Conservation (phyloP, 1,140 invertebrate genomes). For the Drosophila erecta region DNA sequence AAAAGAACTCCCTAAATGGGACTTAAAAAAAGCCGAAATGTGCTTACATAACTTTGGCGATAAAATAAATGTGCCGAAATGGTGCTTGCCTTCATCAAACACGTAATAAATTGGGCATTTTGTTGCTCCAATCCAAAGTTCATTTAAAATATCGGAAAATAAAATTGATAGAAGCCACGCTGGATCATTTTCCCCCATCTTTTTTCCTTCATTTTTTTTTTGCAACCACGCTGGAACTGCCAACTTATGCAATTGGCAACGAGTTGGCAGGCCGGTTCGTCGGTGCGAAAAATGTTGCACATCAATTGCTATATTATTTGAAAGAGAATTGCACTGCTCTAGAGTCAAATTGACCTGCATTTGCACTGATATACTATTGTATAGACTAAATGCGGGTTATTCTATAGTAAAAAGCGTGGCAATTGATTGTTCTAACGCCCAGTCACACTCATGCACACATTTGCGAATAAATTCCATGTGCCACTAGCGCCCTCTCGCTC, state of each 20-base stretch:
- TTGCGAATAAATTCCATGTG: slow-evolving; percentile 65
- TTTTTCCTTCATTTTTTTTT: slow-evolving; percentile 18
- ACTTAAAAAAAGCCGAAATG: slow-evolving; percentile 17
- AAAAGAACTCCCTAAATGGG: slow-evolving; percentile 2
- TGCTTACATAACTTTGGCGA: slow-evolving; percentile 67
- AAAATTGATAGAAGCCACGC: slow-evolving; percentile 30
- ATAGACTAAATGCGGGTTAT: neutral
- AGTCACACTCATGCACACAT: slow-evolving; percentile 14
- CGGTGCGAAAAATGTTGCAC: neutral
- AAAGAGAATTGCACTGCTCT: neutral
- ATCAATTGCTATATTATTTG: neutral
- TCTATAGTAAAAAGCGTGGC: slow-evolving; percentile 45
- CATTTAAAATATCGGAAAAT: neutral
- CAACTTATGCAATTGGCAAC: slow-evolving; percentile 50
- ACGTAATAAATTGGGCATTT: neutral
- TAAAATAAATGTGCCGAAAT: slow-evolving; percentile 10
- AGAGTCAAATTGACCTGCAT: slow-evolving; percentile 12
- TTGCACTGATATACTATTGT: slow-evolving; percentile 6
- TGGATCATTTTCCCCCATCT: slow-evolving; percentile 24
- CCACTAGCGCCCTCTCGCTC: slow-evolving; percentile 55
- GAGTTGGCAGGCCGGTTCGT: slow-evolving; percentile 35
- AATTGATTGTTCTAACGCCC: slow-evolving; percentile 48
- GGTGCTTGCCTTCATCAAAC: slow-evolving; percentile 10
- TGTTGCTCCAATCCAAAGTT: no score
- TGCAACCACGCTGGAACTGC: slow-evolving; percentile 57